Conservation (phyloP, 2,888 invertebrate species). For the Latrodectus elegans region DNA sequence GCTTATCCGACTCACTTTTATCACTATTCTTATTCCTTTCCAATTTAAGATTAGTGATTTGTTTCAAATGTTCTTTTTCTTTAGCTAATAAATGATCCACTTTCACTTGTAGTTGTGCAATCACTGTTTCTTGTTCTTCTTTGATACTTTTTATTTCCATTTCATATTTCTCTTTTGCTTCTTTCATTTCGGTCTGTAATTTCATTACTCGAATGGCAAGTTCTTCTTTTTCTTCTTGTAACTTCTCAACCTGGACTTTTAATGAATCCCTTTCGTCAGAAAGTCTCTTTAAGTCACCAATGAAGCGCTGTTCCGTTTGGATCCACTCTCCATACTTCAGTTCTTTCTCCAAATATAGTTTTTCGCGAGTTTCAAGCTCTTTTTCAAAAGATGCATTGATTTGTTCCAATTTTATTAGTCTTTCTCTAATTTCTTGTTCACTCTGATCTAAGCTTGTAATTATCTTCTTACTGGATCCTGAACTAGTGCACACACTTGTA, state of each 20-base stretch:
- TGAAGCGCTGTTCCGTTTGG: constrained; percentile 53
- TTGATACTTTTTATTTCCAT: constrained; percentile 38
- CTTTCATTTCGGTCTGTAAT: constrained; percentile 35
- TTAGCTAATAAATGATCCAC: constrained; percentile 36
- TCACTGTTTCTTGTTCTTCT: constrained; percentile 36
- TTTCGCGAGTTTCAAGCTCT: constrained; percentile 69
- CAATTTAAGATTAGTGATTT: constrained; percentile 45
- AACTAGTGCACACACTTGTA: constrained; percentile 6
- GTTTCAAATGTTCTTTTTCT: constrained; percentile 56
- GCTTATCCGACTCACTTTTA: constrained; percentile 49
- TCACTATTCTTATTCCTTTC: constrained; percentile 40
- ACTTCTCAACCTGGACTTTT: constrained; percentile 22
- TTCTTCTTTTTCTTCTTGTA: constrained; percentile 56
- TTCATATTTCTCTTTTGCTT: constrained; percentile 19
- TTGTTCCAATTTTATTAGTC: constrained; percentile 63
- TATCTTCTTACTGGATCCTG: constrained; percentile 15
- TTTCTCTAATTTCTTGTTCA: constrained; percentile 67
- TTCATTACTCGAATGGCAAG: constrained; percentile 14
- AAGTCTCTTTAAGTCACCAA: constrained; percentile 44
- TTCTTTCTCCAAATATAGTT: constrained; percentile 64
- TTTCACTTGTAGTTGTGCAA: constrained; percentile 12
- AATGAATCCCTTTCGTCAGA: constrained; percentile 46
- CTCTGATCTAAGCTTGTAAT: constrained; percentile 62
- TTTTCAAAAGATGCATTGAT: constrained; percentile 69
- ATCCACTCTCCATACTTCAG: constrained; percentile 61